Percentiles rank a stretch among this genome's conserved stretches.
phyloP scores from a whole-genome alignment of 2,113 vertebrate species.

The Vicugna pacos region DNA sequence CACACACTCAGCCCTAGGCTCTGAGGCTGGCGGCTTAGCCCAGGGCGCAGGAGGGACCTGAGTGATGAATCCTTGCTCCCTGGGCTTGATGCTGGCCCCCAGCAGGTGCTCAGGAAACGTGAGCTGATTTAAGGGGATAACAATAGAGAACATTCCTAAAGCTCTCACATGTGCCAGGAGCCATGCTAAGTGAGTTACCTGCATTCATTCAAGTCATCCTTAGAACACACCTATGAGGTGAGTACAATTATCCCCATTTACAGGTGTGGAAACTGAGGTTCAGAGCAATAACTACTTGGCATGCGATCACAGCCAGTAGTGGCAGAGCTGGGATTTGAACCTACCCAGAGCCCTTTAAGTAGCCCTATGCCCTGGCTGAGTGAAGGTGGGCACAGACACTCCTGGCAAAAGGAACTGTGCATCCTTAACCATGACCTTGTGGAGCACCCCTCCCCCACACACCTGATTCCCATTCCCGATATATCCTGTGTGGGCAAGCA shows the following conservation, averaged over 20 bases:
- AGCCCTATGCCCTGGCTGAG: background rate
- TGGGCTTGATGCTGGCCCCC: background rate
- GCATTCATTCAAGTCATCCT: background rate
- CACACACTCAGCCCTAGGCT: background rate
- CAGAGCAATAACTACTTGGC: background rate
- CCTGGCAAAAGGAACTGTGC: background rate
- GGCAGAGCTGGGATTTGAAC: background rate
- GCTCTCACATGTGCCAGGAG: background rate
- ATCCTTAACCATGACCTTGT: background rate
- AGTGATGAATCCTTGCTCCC: background rate
- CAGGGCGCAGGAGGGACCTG: background rate
- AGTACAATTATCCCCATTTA: background rate
- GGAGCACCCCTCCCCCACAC: background rate
- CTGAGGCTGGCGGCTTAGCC: background rate
- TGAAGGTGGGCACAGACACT: background rate
- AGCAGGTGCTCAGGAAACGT: background rate
- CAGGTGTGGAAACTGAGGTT: background rate
- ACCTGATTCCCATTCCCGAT: background rate
- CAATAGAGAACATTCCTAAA: background rate
- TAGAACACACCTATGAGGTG: background rate
- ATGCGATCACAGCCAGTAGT: background rate
- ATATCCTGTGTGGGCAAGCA: background rate
- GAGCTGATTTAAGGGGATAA: background rate
- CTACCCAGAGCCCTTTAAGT: background rate
- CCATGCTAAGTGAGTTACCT: background rate